Base-by-base conservation (phyloP, 2,113 vertebrate species). In the Condylura cristata region DNA sequence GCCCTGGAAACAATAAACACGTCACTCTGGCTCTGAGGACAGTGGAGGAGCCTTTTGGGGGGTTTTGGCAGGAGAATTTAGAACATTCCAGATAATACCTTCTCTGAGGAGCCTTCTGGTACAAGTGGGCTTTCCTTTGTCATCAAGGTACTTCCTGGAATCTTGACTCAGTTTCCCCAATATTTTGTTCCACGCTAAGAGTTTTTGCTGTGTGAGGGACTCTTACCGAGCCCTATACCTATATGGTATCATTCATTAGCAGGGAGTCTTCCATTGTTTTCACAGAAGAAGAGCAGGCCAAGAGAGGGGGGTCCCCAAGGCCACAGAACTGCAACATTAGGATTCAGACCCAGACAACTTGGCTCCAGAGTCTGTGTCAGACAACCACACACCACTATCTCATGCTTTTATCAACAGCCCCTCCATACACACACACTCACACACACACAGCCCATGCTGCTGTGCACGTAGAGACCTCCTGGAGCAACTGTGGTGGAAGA, bases 221-320 rank as follows among this genome's bases (percentile, higher is more conserved):
- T 12, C 46, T 2, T 56, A 53, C 22, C 1, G 24, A 34, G 18
- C 14, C 34, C 53, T 10, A 12, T 2, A 0, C 26, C n/a, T 3
- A 17, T 0, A 0, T 46, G 3, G 0, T 22, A 12, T 66, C 7
- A 0, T 12, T 30, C 28, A 32, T 18, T 2, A 68, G 22, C n/a
- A 37, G 6, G 16, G 30, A 18, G 53, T 51, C 2, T 10, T 5
- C 4, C 3, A 18, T n/a, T 2, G n/a, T 13, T 39, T 71, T 71
- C 26, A 37, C 46, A 58, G 56, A 74, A 28, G 63, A 65, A 17
- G 41, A 53, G 37, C 2, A 0, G 44, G 63, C 75, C 26, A 41
- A 75, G 89, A 74, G 71, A 91, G 41, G 61, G 56, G 2, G 0
- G 48, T 10, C 22, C 51, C 65, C 6, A 5, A 79, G 10, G 60